Percentiles rank a stretch among this genome's conserved stretches.
phyloP scores from a whole-genome alignment of 2,113 vertebrate species.

The Hippocampus barbouri region DNA sequence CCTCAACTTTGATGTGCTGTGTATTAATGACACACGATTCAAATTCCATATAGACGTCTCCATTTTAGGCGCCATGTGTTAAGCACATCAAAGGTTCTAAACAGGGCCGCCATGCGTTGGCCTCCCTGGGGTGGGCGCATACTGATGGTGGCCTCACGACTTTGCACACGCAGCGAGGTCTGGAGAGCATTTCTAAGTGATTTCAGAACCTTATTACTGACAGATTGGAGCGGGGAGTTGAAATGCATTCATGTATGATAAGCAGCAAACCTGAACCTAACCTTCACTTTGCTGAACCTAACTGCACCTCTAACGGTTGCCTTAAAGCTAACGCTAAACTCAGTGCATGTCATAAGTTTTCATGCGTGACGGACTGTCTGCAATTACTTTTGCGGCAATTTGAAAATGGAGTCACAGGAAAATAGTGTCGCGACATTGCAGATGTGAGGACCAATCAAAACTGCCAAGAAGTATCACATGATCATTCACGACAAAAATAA shows the following conservation, averaged over 20 bases:
- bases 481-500: too few relatives aligned
- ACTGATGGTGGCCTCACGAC: constrained; percentile 36
- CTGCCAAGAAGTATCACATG: neutral
- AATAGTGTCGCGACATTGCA: too few relatives aligned
- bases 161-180: constrained; percentile 24
- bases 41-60: neutral
- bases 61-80: neutral
- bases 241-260: neutral
- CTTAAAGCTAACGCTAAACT: too few relatives aligned
- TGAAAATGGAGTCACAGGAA: too few relatives aligned
- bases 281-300: too few relatives aligned
- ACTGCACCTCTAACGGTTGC: too few relatives aligned
- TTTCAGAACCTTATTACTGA: constrained; percentile 5
- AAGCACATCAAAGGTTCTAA: constrained; percentile 53
- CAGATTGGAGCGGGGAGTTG: constrained; percentile 3
- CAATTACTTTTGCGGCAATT: too few relatives aligned
- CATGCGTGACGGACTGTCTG: too few relatives aligned
- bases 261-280: neutral
- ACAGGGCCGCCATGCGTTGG: constrained; percentile 45
- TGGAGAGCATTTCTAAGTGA: constrained; percentile 26
- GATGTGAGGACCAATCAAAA: neutral
- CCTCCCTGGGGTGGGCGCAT: constrained; percentile 33
- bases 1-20: neutral
- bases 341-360: too few relatives aligned
- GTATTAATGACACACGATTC: neutral